Evolutionary conservation across 1,140 invertebrate genomes (phyloP), one percentile per base, ranked within the genome.

Genomic region (Drosophila pseudoobscura): DNA sequence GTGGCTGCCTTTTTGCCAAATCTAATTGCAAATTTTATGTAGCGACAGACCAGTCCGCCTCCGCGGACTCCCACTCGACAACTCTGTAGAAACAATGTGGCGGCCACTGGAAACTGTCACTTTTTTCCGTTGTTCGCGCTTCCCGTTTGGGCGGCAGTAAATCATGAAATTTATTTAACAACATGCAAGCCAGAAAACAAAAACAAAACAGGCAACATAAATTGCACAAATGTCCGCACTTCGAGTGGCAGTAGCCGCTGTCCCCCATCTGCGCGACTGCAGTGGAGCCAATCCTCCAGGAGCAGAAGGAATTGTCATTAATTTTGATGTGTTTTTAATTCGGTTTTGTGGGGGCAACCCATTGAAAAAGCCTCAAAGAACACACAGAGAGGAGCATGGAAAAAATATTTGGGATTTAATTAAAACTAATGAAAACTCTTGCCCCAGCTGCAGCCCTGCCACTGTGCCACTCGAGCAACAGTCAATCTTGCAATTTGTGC

Each of bases 341-440:
- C 76, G 59, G 71, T 78, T 88, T 78, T 75, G 80, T 77, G 80
- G 68, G 64, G 3, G 8, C 11, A 39, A 13, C 78, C 78, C 74
- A 73, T 82, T 87, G 82, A 77, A 77, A 78, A 87, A 74, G 78
- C 62, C 69, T 75, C 64, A 58, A 61, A 88, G 74, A 75, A 74
- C 62, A 55, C 60, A 26, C 24, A 41, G 53, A 44, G 49, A 47
- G 55, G 59, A 43, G 46, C 75, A 78, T 58, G 58, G 64, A 64
- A 82, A 68, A 70, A 64, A 69, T 66, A 78, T 88, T 85, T 82
- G 71, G 69, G 75, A 87, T 88, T 87, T 87, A 78, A 87, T 87
- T 88, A 88, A 87, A 87, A 88, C 83, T 83, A 87, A 87, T 88
- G 77, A 80, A 88, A 87, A 83, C 78, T 87, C 83, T 88, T 78